Percentiles rank a stretch among this genome's conserved stretches.
These are phyloP conservation scores for Anguilla rostrata DNA, from an alignment of 2,113 vertebrate species.

Conservation along the genomic window DNA sequence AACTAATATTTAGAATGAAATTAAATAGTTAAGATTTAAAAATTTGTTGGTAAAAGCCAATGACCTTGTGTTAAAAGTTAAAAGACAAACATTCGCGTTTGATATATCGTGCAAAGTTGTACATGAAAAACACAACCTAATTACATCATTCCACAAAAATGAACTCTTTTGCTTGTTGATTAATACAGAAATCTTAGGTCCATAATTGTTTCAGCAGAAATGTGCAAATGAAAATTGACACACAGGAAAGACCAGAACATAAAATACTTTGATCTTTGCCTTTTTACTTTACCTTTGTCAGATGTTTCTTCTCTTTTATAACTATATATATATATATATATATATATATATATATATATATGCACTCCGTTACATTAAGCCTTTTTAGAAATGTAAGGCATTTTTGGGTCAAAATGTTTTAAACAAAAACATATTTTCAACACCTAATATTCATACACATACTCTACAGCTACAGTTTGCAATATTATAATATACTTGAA, in stretches of 20 bases:
- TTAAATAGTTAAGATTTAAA: not conserved
- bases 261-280: not conserved
- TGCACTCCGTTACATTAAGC: not conserved
- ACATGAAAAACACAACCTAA: not conserved
- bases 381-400: conserved; percentile 30
- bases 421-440: conserved; percentile 11
- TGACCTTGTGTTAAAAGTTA: not conserved
- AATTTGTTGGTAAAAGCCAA: not conserved
- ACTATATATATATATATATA: no score
- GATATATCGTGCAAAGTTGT: not conserved
- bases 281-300: not conserved
- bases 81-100: not conserved
- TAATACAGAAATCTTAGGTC: not conserved
- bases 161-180: not conserved
- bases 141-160: not conserved
- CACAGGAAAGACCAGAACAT: not conserved
- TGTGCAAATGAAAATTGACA: not conserved
- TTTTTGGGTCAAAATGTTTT: conserved; percentile 13
- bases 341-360: no score
- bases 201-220: not conserved
- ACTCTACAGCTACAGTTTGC: not conserved
- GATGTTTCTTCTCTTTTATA: no score
- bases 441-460: conserved; percentile 13
- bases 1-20: not conserved
- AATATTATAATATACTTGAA: conserved; percentile 12